Base-by-base conservation (phyloP, 2,888 invertebrate genomes). In the Catotricha subobsoleta region DNA sequence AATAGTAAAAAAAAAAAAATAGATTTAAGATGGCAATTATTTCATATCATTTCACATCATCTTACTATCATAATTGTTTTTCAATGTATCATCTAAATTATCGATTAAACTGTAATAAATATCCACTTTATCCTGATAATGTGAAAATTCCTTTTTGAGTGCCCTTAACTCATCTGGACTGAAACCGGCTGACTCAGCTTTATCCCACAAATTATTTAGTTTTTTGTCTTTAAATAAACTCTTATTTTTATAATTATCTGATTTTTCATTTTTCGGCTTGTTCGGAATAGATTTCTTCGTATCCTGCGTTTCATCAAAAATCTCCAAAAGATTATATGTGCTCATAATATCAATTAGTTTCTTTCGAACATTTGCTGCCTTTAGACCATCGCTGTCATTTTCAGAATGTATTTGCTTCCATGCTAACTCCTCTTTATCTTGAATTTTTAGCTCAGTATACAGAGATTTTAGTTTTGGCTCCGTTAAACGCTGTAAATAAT, bases 41-140 rank as follows among this genome's bases (percentile, higher is more conserved):
- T 39, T 10, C 21, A 18, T 13, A 16, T 23, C 12, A 34, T n/a
- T 8, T 38, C n/a, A 25, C 2, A 10, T n/a, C 9, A 35, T 57
- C 69, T 57, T 66, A 81, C 82, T 82, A 59, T 76, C 72, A 55
- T 71, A 69, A 27, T 67, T 67, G 48, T 77, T 73, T 33, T 67
- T 58, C 33, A 64, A 61, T 15, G 66, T 68, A 31, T 68, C 60
- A 48, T 81, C 77, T 23, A 80, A 65, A 51, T 83, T 78, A 48
- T 74, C 71, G 40, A 88, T 65, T 43, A 92, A 58, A 33, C 77
- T 73, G 58, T 86, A 81, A 56, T 88, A 92, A 54, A 92, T 80
- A 57, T 91, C 83, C 39, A 92, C 75, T 64, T 91, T 92, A 49
- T 90, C 82, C 58, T 92, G 88, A 54, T 94, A 90, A 58, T 92